Evolutionary conservation across 2,888 invertebrate genomes (phyloP).

Genomic region (Cephalotes varians): DNA sequence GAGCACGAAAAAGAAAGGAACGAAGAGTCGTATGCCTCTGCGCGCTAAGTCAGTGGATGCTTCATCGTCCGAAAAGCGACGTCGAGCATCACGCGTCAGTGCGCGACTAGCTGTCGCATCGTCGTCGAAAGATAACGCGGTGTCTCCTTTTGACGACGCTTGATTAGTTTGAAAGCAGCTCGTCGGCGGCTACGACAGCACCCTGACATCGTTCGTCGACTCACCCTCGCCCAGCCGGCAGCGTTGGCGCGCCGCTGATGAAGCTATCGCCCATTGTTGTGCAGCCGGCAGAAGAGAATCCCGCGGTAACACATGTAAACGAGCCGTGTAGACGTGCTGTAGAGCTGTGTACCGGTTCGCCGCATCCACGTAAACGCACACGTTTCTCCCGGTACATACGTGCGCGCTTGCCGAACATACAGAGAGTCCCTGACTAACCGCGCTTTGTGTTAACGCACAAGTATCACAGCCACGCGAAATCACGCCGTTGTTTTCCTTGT

Average conservation of each 20-base stretch:
- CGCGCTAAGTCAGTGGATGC: not conserved
- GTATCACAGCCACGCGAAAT: constrained; percentile 20
- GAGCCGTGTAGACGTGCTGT: constrained; percentile 61
- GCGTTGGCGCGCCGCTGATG: constrained; percentile 66
- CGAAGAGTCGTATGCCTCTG: not conserved
- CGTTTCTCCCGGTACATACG: not conserved
- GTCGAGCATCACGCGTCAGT: constrained; percentile 6
- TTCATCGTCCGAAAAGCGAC: constrained; percentile 38
- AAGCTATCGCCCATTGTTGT: constrained; percentile 77
- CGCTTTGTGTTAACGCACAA: constrained; percentile 23
- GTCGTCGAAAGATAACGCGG: constrained; percentile 61
- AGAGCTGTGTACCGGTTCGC: constrained; percentile 55
- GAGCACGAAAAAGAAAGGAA: not conserved
- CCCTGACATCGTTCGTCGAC: constrained; percentile 39
- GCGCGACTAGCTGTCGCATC: not conserved
- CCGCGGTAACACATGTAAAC: constrained; percentile 80
- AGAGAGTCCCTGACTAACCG: constrained; percentile 27
- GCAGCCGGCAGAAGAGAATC: constrained; percentile 70
- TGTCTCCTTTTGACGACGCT: constrained; percentile 62
- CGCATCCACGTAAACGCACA: constrained; percentile 61
- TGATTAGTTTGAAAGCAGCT: constrained; percentile 75
- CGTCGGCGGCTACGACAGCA: constrained; percentile 43
- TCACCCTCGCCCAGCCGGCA: constrained; percentile 5
- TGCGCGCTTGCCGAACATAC: constrained; percentile 30
- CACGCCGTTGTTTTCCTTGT: constrained; percentile 1